Conservation (phyloP, 2,113 vertebrate species). For the Ibidorhyncha struthersii region DNA sequence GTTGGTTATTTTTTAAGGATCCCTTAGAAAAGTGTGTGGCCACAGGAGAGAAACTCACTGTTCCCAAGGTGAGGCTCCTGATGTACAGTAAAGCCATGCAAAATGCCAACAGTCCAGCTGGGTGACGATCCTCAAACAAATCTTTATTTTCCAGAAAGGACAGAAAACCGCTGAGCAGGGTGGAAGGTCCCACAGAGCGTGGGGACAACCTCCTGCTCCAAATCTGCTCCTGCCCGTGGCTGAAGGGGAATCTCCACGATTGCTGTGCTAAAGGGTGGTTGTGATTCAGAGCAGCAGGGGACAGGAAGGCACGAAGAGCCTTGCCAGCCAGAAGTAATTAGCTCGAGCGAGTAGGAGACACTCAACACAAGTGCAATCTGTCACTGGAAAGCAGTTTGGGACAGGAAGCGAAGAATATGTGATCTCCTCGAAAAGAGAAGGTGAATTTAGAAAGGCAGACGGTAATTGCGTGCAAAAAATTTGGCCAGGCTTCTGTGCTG, state of each 20-base stretch:
- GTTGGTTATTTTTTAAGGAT: neutral
- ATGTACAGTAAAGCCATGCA: neutral
- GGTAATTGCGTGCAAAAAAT: neutral
- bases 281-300: neutral
- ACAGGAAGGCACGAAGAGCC: neutral
- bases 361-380: neutral
- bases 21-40: neutral
- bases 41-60: neutral
- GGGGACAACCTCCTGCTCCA: neutral
- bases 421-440: neutral
- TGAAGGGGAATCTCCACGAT: neutral
- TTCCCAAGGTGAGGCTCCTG: neutral
- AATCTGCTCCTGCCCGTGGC: neutral
- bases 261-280: neutral
- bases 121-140: neutral
- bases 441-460: neutral
- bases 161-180: neutral
- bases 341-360: neutral
- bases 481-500: neutral
- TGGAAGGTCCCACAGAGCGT: neutral
- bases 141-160: neutral
- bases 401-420: neutral
- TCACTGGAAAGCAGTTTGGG: neutral
- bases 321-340: neutral
- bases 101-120: neutral